phyloP scores from a whole-genome alignment of 2,888 invertebrate species.

The Byasa hedistus region DNA sequence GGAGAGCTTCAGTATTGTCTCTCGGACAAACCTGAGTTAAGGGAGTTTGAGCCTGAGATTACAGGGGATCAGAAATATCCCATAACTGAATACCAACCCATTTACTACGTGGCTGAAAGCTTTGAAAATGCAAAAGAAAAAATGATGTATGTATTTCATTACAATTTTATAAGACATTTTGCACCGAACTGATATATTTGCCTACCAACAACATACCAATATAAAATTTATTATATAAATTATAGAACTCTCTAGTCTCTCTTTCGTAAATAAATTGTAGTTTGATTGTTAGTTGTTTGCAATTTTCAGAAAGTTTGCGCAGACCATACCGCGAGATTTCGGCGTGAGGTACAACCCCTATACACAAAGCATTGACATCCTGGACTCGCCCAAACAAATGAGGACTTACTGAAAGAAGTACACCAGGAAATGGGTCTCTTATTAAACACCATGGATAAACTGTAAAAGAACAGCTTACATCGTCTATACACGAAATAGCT shows the following conservation, averaged over 20 bases:
- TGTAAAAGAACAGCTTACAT: conserved; percentile 58
- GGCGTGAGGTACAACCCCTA: conserved; percentile 97
- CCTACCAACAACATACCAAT: too few relatives aligned
- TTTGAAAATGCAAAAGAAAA: conserved; percentile 98
- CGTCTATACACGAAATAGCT: conserved; percentile 1
- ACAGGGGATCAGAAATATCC: conserved; percentile 96
- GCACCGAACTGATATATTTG: too few relatives aligned
- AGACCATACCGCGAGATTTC: conserved; percentile 94
- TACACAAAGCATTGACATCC: conserved; percentile 95
- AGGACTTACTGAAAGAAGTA: conserved; percentile 88
- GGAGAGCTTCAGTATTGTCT: conserved; percentile 97
- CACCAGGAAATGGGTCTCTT: conserved; percentile 89
- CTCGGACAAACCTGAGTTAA: conserved; percentile 90
- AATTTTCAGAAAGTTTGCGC: conserved; percentile 88
- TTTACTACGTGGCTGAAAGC: conserved; percentile 97
- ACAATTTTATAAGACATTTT: not conserved
- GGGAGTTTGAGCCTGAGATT: conserved; percentile 92
- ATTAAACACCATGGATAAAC: conserved; percentile 86
- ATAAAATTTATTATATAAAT: too few relatives aligned
- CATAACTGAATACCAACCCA: conserved; percentile 97
- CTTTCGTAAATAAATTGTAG: conserved; percentile 1
- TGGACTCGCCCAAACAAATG: conserved; percentile 95
- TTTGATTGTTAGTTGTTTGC: not conserved
- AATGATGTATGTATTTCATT: conserved; percentile 94
- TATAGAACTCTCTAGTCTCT: too few relatives aligned